Base-by-base conservation (phyloP, 2,797 vertebrate species). In the Cyclura pinguis region DNA sequence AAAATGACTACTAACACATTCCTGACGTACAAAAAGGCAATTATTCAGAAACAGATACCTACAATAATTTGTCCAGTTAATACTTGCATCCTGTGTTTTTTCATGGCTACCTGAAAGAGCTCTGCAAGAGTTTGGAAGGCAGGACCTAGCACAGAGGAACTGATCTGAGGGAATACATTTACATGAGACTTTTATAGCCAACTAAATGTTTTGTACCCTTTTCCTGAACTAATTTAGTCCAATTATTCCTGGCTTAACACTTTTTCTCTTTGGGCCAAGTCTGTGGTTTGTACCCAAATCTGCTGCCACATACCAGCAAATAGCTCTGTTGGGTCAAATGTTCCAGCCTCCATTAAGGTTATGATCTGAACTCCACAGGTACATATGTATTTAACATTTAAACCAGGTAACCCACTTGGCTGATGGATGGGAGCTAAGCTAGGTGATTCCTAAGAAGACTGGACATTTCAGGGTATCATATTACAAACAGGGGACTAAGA, bases 61-160 rank as follows among this genome's bases (percentile, higher is more conserved):
- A 57, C 47, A 67, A 87, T 83, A 35, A 87, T 64, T 87, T 90
- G 72, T 85, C 42, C 67, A 52, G 57, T 77, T 84, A 87, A 91
- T 76, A 78, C n/a, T 42, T 87, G 27, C 80, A 87, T 24, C 29
- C 42, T 87, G 32, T 47, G 50, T 42, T 84, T 77, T 77, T 78
- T 84, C 35, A 87, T 24, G 77, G 74, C 86, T 87, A n/a, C 62
- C 80, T 78, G 80, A 91, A 72, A 69, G 59, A 38, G 10, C 27
- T 42, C 84, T 64, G 4, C 4, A 47, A 35, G 42, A 87, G 50
- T 20, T 50, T 83, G 55, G 83, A 84, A 78, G 7, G n/a, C n/a
- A 52, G 24, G 6, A 27, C 73, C 6, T 72, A 77, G 72, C 38
- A 64, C 42, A 69, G 10, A 76, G 2, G 50, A 64, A 77, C 13